These are phyloP conservation scores for Tachystola acroxantha DNA, from an alignment of 2,888 invertebrate species.

Conservation along the genomic window DNA sequence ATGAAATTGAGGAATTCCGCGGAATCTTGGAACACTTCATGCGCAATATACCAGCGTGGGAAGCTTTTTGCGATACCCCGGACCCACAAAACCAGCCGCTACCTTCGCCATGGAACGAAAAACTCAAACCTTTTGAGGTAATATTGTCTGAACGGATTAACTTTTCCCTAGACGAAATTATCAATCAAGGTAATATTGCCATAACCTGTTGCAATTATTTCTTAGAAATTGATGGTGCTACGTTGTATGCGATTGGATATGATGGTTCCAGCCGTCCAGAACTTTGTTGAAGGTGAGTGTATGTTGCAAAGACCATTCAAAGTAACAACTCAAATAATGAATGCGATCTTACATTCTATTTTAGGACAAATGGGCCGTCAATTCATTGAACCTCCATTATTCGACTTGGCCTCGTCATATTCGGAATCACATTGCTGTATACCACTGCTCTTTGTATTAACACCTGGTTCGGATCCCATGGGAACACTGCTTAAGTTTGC, in stretches of 20 bases:
- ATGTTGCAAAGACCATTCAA: too few relatives aligned
- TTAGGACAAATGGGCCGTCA: slow-evolving; percentile 81
- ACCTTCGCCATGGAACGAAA: slow-evolving; percentile 83
- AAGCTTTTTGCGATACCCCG: slow-evolving; percentile 83
- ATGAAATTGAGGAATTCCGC: slow-evolving; percentile 59
- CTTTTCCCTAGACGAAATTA: too few relatives aligned
- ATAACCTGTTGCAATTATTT: too few relatives aligned
- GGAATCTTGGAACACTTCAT: slow-evolving; percentile 84
- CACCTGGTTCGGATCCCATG: slow-evolving; percentile 96
- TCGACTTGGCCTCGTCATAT: slow-evolving; percentile 90
- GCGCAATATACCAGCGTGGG: slow-evolving; percentile 81
- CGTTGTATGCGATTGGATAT: slow-evolving; percentile 93
- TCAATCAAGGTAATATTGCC: too few relatives aligned
- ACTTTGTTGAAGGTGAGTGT: slow-evolving; percentile 80
- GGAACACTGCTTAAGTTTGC: slow-evolving; percentile 93
- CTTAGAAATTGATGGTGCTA: slow-evolving; percentile 85
- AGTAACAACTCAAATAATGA: too few relatives aligned
- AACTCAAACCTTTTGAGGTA: slow-evolving; percentile 79
- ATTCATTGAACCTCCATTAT: slow-evolving; percentile 94
- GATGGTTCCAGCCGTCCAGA: slow-evolving; percentile 87
- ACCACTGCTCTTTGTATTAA: slow-evolving; percentile 94
- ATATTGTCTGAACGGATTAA: too few relatives aligned
- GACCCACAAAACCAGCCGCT: slow-evolving; percentile 85
- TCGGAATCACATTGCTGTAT: slow-evolving; percentile 90
- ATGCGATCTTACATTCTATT: too few relatives aligned